A percentile compares a stretch with the other conserved stretches of the same genome.
Conservation (phyloP, 2,888 invertebrate genomes). For the Monopis laevigella region DNA sequence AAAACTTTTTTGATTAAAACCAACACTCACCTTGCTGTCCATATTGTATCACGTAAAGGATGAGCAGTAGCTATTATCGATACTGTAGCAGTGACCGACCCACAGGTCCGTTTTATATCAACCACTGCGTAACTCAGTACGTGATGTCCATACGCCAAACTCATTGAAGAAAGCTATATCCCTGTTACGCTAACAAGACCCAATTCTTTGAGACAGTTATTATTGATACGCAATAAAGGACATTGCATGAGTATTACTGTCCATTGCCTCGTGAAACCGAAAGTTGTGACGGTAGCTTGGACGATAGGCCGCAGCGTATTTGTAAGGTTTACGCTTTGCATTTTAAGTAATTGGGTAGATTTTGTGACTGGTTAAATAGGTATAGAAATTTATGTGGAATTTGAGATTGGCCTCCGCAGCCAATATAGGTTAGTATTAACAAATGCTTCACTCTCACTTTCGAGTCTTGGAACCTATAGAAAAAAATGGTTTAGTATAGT, state of each 20-base stretch:
- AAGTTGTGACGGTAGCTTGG: background rate
- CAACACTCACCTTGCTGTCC: slow-evolving; percentile 52
- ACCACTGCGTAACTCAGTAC: slow-evolving; percentile 46
- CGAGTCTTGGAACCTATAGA: too few species aligned
- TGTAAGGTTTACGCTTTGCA: too few species aligned
- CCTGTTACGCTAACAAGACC: slow-evolving; percentile 35
- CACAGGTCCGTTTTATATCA: slow-evolving; percentile 48
- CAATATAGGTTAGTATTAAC: too few species aligned
- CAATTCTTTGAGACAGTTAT: background rate
- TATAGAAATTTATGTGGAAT: too few species aligned
- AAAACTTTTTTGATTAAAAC: too few species aligned
- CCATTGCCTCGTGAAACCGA: background rate
- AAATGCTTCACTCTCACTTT: too few species aligned
- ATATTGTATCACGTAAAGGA: slow-evolving; percentile 48
- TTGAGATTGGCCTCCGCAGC: too few species aligned
- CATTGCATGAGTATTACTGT: background rate
- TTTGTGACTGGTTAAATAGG: too few species aligned
- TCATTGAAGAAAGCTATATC: slow-evolving; percentile 56
- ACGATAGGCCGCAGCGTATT: background rate
- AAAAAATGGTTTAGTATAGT: too few species aligned
- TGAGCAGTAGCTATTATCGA: slow-evolving; percentile 41
- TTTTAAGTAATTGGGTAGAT: too few species aligned
- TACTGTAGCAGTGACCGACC: slow-evolving; percentile 38
- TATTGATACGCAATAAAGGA: background rate
- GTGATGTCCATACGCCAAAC: slow-evolving; percentile 51